Evolutionary conservation across 2,797 vertebrate genomes (phyloP).

Genomic region (Xyrichtys novacula): DNA sequence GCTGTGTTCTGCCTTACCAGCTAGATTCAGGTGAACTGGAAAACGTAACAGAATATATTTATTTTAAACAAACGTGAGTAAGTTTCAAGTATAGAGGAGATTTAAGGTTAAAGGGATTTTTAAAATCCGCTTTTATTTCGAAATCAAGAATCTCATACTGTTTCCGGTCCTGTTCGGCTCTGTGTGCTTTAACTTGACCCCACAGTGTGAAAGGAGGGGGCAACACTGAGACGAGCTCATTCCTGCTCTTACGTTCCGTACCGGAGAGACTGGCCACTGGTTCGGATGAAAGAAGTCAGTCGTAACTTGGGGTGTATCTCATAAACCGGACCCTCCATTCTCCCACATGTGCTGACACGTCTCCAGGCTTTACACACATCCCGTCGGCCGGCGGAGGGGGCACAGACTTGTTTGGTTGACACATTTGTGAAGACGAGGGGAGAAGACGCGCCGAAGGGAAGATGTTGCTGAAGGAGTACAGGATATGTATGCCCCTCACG

Average conservation of each 20-base stretch:
- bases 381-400: conserved; percentile 56
- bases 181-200: conserved; percentile 33
- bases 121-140: conserved; percentile 50
- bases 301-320: conserved; percentile 28
- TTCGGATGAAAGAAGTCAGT: conserved; percentile 57
- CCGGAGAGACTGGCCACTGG: conserved; percentile 22
- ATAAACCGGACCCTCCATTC: conserved; percentile 26
- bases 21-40: background rate
- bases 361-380: conserved; percentile 54
- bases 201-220: conserved; percentile 50
- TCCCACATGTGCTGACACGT: conserved; percentile 66
- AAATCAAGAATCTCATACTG: rapidly evolving
- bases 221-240: conserved; percentile 41
- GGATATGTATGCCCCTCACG: conserved; percentile 98
- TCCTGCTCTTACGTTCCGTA: conserved; percentile 18
- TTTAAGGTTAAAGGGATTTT: too few species aligned
- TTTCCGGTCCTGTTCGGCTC: conserved; percentile 6
- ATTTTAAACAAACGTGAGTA: background rate
- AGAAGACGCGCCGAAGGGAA: conserved; percentile 66
- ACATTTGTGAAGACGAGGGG: conserved; percentile 48
- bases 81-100: too few species aligned
- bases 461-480: conserved; percentile 98
- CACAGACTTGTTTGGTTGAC: conserved; percentile 47
- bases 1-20: background rate
- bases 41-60: rapidly evolving